phyloP scores from a whole-genome alignment of 2,113 vertebrate species.

The Hippocampus comes region DNA sequence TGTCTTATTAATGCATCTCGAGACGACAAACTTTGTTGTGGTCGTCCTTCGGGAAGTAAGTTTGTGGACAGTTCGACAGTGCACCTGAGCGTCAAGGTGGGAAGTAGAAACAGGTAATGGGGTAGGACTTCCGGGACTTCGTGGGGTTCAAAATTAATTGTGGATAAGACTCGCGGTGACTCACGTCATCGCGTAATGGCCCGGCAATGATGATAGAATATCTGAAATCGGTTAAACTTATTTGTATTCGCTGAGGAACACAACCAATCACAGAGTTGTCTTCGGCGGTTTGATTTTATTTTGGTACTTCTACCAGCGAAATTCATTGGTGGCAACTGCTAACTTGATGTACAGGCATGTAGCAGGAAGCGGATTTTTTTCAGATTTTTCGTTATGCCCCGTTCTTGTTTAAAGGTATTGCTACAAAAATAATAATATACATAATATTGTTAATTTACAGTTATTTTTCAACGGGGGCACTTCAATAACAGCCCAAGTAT shows the following conservation, averaged over 20 bases:
- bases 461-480: not conserved
- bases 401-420: not conserved
- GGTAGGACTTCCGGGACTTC: slow-evolving; percentile 27
- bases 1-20: slow-evolving; percentile 12
- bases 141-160: slow-evolving; percentile 20
- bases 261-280: not conserved
- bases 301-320: not conserved
- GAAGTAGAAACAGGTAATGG: slow-evolving; percentile 38
- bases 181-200: not conserved
- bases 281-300: not conserved
- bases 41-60: not conserved
- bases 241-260: not conserved
- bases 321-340: not conserved
- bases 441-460: not conserved
- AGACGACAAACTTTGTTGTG: not conserved
- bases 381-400: too few species aligned
- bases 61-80: slow-evolving; percentile 28
- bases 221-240: not conserved
- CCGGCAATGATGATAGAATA: not conserved
- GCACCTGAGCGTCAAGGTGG: slow-evolving; percentile 59
- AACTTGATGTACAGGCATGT: not conserved
- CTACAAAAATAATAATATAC: not conserved
- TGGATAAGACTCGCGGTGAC: not conserved
- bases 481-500: not conserved
- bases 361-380: not conserved